phyloP scores from a whole-genome alignment of 2,888 invertebrate species.

The Agrilus mali region DNA sequence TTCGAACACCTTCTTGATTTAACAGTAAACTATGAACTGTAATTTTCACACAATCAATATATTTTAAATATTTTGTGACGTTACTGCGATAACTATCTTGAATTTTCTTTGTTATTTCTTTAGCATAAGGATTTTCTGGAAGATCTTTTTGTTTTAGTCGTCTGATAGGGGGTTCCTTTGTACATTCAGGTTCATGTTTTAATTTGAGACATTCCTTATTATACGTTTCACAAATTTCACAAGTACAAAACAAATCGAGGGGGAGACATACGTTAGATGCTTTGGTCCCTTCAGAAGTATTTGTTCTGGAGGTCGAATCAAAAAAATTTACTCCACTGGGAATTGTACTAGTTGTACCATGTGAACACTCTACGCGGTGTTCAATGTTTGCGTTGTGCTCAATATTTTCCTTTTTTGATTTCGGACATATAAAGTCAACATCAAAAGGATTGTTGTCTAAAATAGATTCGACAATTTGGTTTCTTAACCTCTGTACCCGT shows the following conservation, averaged over 20 bases:
- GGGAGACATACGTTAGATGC: no score
- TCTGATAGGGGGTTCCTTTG: neutral
- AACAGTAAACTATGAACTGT: constrained; percentile 32
- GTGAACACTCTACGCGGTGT: neutral
- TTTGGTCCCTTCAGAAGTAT: no score
- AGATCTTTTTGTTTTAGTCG: neutral
- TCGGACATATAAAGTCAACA: constrained; percentile 18
- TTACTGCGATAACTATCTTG: constrained; percentile 12
- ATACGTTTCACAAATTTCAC: constrained; percentile 27
- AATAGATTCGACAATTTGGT: constrained; percentile 32
- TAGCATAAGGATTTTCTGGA: constrained; percentile 2
- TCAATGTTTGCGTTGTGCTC: constrained; percentile 1
- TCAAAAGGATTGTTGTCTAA: constrained; percentile 29
- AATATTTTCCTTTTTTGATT: constrained; percentile 10
- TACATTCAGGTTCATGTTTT: neutral
- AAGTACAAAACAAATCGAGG: constrained; percentile 17
- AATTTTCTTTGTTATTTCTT: constrained; percentile 13
- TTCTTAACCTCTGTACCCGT: constrained; percentile 29
- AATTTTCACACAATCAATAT: constrained; percentile 35
- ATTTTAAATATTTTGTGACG: constrained; percentile 17
- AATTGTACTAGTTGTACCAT: constrained; percentile 1
- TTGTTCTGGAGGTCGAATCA: no score
- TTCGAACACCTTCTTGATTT: constrained; percentile 34
- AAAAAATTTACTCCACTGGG: neutral
- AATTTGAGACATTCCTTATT: constrained; percentile 12